Evolutionary conservation across 2,797 vertebrate genomes (phyloP).

Genomic region (Pangasius mekongensis): DNA sequence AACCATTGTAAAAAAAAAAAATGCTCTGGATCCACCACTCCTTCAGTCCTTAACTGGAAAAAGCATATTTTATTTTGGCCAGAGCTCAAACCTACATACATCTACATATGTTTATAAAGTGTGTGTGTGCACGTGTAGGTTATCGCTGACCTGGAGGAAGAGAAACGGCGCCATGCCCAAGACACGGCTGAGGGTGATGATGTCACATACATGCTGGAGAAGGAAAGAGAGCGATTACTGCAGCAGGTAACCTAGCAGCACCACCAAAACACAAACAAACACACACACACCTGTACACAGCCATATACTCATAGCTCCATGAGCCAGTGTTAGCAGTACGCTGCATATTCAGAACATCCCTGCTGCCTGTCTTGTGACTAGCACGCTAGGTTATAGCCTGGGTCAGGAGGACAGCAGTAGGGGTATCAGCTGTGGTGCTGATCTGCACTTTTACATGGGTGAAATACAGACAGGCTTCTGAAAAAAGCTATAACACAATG

Average conservation of each 20-base stretch:
- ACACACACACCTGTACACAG: conserved; percentile 20
- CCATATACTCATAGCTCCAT: not conserved
- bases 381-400: not conserved
- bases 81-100: not conserved
- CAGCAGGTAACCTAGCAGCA: conserved; percentile 83
- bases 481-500: conserved; percentile 49
- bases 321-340: not conserved
- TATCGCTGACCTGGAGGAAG: conserved; percentile 92
- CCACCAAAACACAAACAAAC: conserved; percentile 46
- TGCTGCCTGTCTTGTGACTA: not conserved
- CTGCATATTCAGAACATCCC: not conserved
- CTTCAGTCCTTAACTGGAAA: not conserved
- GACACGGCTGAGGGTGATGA: conserved; percentile 89
- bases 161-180: conserved; percentile 84
- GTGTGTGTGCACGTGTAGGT: conserved; percentile 75
- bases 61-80: not conserved
- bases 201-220: conserved; percentile 91
- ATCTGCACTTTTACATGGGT: not conserved
- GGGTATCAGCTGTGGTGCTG: not conserved
- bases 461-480: conserved; percentile 42
- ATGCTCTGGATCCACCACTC: not conserved
- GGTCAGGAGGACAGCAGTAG: not conserved
- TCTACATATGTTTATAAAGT: not conserved
- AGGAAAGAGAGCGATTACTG: conserved; percentile 88
- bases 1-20: not conserved